Evolutionary conservation across 2,113 vertebrate genomes (phyloP).

Genomic region (Rhabdornis inornatus): DNA sequence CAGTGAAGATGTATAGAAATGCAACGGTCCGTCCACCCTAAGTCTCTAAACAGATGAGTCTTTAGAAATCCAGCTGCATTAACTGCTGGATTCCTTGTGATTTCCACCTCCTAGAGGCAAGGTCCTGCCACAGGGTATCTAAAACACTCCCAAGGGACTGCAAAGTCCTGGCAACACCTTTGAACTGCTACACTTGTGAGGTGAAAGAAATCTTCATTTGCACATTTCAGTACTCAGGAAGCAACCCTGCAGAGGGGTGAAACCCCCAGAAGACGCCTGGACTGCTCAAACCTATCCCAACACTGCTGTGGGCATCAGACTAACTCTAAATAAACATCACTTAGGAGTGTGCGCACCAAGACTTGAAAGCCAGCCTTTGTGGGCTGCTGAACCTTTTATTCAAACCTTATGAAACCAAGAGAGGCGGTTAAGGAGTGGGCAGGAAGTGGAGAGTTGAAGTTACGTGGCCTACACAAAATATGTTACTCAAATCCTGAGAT

Average conservation of each 20-base stretch:
- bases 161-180: not conserved
- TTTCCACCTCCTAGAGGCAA: not conserved
- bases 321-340: not conserved
- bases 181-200: not conserved
- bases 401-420: not conserved
- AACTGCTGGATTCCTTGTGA: not conserved
- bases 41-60: not conserved
- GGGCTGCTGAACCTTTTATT: not conserved
- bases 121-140: not conserved
- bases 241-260: not conserved
- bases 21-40: not conserved
- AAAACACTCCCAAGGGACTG: rapidly evolving
- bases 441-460: not conserved
- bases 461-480: not conserved
- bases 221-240: not conserved
- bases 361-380: not conserved
- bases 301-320: not conserved
- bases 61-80: not conserved
- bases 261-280: rapidly evolving
- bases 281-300: not conserved
- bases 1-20: not conserved
- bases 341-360: rapidly evolving
- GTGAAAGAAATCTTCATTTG: rapidly evolving
- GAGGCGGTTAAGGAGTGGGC: not conserved
- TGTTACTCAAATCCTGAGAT: not conserved